Conservation (phyloP, 2,888 invertebrate species). For the Digitonthophagus gazella region DNA sequence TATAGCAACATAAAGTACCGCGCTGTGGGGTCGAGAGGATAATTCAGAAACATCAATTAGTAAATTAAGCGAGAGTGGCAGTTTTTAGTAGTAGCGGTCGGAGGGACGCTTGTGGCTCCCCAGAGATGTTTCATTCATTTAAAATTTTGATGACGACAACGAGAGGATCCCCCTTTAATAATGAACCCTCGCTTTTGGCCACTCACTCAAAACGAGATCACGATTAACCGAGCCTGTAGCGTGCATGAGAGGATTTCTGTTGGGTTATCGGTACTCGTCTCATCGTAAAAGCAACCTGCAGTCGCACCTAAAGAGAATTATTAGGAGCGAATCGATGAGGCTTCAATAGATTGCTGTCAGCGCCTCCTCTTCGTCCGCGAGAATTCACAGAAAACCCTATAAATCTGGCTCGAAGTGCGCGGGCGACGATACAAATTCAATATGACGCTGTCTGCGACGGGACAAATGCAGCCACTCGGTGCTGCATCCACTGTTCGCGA, state of each 20-base stretch:
- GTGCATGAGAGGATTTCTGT: no score
- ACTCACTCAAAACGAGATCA: not conserved
- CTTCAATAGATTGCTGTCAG: not conserved
- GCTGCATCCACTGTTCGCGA: not conserved
- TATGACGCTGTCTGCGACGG: not conserved
- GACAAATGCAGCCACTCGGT: not conserved
- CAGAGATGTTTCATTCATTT: slow-evolving; percentile 40
- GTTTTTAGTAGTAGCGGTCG: slow-evolving; percentile 9
- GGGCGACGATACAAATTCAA: not conserved
- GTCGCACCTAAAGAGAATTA: not conserved
- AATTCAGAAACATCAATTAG: slow-evolving; percentile 15
- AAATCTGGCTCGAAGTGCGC: not conserved
- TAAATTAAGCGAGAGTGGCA: slow-evolving; percentile 9
- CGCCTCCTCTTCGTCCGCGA: not conserved
- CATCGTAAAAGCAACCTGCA: not conserved
- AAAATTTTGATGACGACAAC: slow-evolving; percentile 37
- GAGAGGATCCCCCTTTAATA: not conserved
- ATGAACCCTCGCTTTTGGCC: not conserved
- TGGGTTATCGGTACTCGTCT: not conserved
- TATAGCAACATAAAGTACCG: not conserved
- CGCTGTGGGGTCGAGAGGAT: not conserved
- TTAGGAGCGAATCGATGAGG: not conserved
- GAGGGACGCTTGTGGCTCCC: not conserved
- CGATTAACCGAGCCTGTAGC: no score
- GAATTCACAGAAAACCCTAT: not conserved